A percentile compares a stretch with the other conserved stretches of the same genome.
Conservation (phyloP, 2,888 invertebrate genomes). For the Idaea biselata region DNA sequence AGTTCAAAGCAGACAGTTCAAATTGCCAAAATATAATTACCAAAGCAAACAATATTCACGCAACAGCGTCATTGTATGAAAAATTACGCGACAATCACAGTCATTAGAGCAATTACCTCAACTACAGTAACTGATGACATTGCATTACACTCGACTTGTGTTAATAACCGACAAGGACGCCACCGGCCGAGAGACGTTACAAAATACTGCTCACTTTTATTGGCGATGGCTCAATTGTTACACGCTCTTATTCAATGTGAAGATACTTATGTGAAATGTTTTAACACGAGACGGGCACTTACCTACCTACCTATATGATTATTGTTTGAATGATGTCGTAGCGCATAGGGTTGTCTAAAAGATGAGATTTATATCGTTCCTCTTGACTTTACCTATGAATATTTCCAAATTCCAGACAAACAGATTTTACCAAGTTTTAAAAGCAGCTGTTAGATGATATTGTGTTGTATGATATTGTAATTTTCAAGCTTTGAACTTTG, state of each 20-base stretch:
- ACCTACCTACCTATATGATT: too few species aligned
- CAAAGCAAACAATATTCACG: neutral
- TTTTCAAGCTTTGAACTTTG: too few species aligned
- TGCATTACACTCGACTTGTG: neutral
- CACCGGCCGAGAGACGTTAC: neutral
- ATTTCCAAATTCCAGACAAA: too few species aligned
- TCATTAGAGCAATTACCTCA: neutral
- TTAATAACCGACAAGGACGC: neutral
- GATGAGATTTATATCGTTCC: too few species aligned
- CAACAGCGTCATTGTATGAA: neutral
- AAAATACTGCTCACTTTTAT: neutral
- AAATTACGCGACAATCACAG: slow-evolving; percentile 1
- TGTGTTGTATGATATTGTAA: too few species aligned
- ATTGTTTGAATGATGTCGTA: too few species aligned
- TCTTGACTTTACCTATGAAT: too few species aligned
- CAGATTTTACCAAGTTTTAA: too few species aligned
- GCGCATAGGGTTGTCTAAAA: too few species aligned
- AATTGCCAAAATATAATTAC: neutral
- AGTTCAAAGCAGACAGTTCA: neutral
- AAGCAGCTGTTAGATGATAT: too few species aligned
- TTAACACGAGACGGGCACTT: neutral
- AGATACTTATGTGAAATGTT: neutral
- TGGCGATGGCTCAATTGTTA: neutral
- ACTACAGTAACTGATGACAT: neutral
- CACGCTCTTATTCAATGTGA: neutral